These are phyloP conservation scores for Camelus bactrianus DNA, from an alignment of 2,113 vertebrate species.

Conservation along the genomic window DNA sequence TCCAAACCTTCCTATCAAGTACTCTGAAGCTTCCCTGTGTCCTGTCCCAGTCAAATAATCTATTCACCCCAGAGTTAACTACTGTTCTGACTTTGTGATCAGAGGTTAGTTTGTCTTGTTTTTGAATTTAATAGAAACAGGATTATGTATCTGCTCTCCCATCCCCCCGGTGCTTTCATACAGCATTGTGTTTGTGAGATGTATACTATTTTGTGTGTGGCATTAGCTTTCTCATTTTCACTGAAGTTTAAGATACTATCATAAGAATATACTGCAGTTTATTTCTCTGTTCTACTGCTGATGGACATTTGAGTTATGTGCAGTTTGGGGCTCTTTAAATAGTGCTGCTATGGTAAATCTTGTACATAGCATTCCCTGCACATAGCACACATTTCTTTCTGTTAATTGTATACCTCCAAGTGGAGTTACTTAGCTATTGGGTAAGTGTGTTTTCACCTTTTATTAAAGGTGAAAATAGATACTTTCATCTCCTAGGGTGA, in stretches of 20 bases:
- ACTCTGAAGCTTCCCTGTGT: background rate
- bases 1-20: background rate
- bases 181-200: slow-evolving; percentile 1
- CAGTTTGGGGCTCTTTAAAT: background rate
- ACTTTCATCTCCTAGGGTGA: background rate
- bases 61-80: background rate
- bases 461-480: background rate
- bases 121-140: background rate
- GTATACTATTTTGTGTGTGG: background rate
- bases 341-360: background rate
- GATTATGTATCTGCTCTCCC: background rate
- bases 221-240: background rate
- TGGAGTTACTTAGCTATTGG: background rate
- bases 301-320: background rate
- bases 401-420: background rate
- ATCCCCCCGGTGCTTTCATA: background rate
- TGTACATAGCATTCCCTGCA: background rate
- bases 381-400: background rate
- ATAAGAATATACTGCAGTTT: background rate
- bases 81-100: background rate
- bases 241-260: background rate
- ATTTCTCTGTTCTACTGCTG: background rate
- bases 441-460: background rate
- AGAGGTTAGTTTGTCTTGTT: background rate
- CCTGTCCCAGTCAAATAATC: background rate